Conservation (phyloP, 2,888 invertebrate species). For the Harpagoxenus sublaevis region DNA sequence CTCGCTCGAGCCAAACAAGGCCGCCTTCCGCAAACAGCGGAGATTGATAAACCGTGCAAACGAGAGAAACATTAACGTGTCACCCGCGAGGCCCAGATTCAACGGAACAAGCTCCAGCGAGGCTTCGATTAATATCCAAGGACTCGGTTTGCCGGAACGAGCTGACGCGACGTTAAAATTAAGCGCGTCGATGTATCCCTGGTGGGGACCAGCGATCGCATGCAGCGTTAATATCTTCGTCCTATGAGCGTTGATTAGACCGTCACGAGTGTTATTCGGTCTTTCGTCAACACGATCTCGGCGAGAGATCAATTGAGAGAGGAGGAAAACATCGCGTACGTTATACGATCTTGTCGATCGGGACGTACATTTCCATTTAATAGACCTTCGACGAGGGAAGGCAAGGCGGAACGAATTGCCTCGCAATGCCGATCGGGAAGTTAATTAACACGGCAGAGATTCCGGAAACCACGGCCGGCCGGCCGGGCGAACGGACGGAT, state of each 20-base stretch:
- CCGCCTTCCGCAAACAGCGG: background rate
- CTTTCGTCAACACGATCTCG: conserved; percentile 12
- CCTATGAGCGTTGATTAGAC: conserved; percentile 22
- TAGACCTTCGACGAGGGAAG: background rate
- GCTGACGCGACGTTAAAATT: conserved; percentile 35
- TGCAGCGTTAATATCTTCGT: conserved; percentile 23
- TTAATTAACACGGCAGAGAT: conserved; percentile 25
- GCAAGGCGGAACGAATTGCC: background rate
- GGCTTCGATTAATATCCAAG: background rate
- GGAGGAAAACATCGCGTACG: too few species aligned
- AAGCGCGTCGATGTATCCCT: background rate
- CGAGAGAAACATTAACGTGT: conserved; percentile 12
- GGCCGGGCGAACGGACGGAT: conserved; percentile 29
- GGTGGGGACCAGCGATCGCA: background rate
- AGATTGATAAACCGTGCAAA: background rate
- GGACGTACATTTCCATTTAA: background rate
- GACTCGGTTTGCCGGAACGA: conserved; percentile 9
- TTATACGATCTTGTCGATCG: background rate
- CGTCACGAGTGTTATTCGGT: background rate
- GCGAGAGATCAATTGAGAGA: background rate
- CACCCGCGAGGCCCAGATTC: background rate
- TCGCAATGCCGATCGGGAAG: background rate
- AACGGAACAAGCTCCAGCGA: background rate
- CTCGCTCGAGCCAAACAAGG: background rate
- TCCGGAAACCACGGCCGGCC: conserved; percentile 28